These are phyloP conservation scores for Danio tinwini DNA, from an alignment of 2,797 vertebrate species.

Conservation along the genomic window DNA sequence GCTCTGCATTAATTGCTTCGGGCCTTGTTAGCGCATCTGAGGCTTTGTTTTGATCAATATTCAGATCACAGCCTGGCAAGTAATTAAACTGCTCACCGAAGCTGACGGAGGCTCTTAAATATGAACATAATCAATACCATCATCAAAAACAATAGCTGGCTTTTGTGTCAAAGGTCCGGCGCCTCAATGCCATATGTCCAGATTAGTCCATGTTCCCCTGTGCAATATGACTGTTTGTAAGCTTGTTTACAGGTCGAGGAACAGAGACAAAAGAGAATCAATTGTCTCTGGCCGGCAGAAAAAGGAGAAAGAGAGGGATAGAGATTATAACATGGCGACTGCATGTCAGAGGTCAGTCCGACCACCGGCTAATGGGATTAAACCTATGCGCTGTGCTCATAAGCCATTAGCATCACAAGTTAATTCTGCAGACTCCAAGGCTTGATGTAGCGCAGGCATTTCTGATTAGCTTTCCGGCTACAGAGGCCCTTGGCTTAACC, in stretches of 20 bases:
- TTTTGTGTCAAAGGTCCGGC: conserved; percentile 36
- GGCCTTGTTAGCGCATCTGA: conserved; percentile 40
- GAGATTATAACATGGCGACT: conserved; percentile 60
- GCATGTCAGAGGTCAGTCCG: conserved; percentile 68
- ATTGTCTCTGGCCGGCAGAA: conserved; percentile 39
- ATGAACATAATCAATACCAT: conserved; percentile 53
- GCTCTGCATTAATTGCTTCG: conserved; percentile 41
- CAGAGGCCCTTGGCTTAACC: conserved; percentile 25
- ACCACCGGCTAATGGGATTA: conserved; percentile 69
- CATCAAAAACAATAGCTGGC: conserved; percentile 30
- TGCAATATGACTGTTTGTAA: conserved; percentile 48
- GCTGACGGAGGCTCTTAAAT: conserved; percentile 39
- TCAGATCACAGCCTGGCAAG: conserved; percentile 43
- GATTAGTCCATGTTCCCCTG: conserved; percentile 53
- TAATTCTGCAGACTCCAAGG: conserved; percentile 49
- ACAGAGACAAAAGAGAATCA: conserved; percentile 65
- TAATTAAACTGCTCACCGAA: conserved; percentile 47
- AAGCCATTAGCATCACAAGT: conserved; percentile 55
- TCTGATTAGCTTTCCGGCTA: conserved; percentile 45
- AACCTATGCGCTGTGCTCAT: conserved; percentile 61
- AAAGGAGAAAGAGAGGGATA: conserved; percentile 61
- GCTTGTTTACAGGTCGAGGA: conserved; percentile 59
- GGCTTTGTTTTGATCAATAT: conserved; percentile 50
- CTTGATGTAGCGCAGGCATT: conserved; percentile 23
- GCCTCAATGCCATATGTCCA: conserved; percentile 62